Conservation (phyloP, 2,888 invertebrate species). For the Machimus rusticus region DNA sequence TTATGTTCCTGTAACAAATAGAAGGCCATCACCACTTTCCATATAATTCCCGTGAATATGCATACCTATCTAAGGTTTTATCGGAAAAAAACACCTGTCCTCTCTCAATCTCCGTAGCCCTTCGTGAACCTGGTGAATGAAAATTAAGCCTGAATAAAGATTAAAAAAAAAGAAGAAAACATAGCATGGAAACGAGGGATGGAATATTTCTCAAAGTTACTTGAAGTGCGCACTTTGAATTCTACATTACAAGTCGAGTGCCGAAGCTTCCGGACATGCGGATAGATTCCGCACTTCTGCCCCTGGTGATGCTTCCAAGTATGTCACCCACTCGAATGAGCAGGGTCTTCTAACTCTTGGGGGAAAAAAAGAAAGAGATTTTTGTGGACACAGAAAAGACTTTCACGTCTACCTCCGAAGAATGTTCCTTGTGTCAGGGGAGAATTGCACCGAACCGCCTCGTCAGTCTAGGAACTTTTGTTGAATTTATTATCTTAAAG, state of each 20-base stretch:
- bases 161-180: background rate
- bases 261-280: background rate
- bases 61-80: background rate
- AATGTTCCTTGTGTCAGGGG: background rate
- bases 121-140: background rate
- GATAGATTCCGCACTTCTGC: background rate
- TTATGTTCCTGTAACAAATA: background rate
- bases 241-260: slow-evolving; percentile 3
- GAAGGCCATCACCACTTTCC: background rate
- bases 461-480: no score
- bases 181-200: background rate
- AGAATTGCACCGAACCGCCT: background rate
- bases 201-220: slow-evolving; percentile 18
- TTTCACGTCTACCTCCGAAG: background rate
- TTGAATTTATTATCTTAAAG: no score
- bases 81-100: background rate
- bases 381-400: background rate
- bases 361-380: background rate
- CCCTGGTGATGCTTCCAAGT: background rate
- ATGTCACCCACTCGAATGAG: background rate
- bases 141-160: background rate
- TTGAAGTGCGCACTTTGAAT: slow-evolving; percentile 14
- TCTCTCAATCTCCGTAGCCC: no score
- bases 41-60: slow-evolving; percentile 1
- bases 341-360: background rate